phyloP scores from a whole-genome alignment of 37 sponge, comb jelly and placozoan genomes.

The Bolinopsis microptera region DNA sequence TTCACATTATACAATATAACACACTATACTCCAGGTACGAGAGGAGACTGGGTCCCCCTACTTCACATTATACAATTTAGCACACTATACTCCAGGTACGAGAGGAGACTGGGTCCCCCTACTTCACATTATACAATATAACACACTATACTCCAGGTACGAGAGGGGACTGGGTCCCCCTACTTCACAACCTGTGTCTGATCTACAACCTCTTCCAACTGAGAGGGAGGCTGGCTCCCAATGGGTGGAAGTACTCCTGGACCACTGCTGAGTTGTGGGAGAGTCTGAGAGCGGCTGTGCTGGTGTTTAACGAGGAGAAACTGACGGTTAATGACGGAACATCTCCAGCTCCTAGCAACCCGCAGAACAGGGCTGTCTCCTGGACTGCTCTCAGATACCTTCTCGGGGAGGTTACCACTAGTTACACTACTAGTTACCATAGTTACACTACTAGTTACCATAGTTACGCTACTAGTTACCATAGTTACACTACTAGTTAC shows the following conservation, averaged over 20 bases:
- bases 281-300: conserved; percentile 7
- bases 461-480: too few relatives aligned
- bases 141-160: not conserved
- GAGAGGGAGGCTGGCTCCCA: conserved; percentile 1
- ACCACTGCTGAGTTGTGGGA: conserved; percentile 20
- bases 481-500: too few relatives aligned
- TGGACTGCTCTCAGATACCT: conserved; percentile 21
- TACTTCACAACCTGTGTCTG: conserved; percentile 46
- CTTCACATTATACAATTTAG: not conserved
- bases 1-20: not conserved
- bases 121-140: not conserved
- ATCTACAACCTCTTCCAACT: conserved; percentile 59
- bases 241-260: conserved; percentile 49
- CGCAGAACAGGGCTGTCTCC: not conserved
- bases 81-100: not conserved
- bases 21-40: not conserved
- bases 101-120: not conserved
- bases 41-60: not conserved
- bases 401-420: conserved; percentile 50
- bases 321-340: not conserved
- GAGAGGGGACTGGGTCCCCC: conserved; percentile 15
- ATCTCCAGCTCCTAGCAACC: conserved; percentile 12
- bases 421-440: too few relatives aligned
- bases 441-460: too few relatives aligned
- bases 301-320: conserved; percentile 1